Evolutionary conservation across 2,797 vertebrate species (phyloP).

Genomic region (Gallirallus australis): DNA sequence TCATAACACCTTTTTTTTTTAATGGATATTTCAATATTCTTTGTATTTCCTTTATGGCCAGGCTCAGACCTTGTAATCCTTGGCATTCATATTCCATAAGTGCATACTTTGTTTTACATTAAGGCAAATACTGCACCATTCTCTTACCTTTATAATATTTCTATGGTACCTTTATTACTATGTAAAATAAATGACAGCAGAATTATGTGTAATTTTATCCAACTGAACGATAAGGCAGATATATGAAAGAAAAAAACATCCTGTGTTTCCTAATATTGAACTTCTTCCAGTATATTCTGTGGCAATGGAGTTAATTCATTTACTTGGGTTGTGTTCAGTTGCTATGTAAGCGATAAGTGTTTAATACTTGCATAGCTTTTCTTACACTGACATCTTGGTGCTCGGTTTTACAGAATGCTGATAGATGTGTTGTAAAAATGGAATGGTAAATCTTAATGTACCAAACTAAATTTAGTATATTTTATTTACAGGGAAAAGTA

Average conservation of each 20-base stretch:
- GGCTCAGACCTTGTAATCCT: conserved; percentile 18
- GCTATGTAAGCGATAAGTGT: conserved; percentile 26
- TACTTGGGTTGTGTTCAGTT: conserved; percentile 29
- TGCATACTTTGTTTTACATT: conserved; percentile 26
- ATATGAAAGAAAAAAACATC: not conserved
- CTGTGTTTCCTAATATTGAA: conserved; percentile 41
- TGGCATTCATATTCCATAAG: conserved; percentile 36
- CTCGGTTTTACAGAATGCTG: conserved; percentile 29
- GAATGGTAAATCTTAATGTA: conserved; percentile 46
- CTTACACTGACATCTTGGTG: conserved; percentile 27
- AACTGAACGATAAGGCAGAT: conserved; percentile 4
- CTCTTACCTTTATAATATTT: not conserved
- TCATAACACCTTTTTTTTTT: not conserved
- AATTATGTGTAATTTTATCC: conserved; percentile 13
- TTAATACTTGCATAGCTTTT: conserved; percentile 28
- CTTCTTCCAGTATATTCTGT: conserved; percentile 46
- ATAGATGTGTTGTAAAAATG: conserved; percentile 40
- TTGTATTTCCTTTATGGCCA: not conserved
- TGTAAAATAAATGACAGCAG: not conserved
- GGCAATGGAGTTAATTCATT: conserved; percentile 45
- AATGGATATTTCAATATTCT: not conserved
- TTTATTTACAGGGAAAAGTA: conserved; percentile 1
- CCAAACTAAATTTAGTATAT: conserved; percentile 14
- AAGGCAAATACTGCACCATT: not conserved
- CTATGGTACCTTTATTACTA: not conserved